Evolutionary conservation across 1,140 invertebrate species (phyloP).

Genomic region (Pemphigus obesinymphae): DNA sequence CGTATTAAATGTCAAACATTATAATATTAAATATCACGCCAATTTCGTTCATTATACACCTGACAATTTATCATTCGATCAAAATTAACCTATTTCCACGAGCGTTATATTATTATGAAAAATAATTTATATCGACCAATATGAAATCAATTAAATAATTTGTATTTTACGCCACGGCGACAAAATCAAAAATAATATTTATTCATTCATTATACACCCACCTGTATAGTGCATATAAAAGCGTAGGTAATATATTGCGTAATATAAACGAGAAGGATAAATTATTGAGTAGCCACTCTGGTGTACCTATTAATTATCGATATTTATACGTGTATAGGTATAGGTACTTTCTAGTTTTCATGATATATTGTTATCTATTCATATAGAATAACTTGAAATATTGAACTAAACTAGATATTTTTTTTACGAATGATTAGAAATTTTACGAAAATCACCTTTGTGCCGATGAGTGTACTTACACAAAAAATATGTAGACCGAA

Average conservation of each 20-base stretch:
- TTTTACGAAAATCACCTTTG: no score
- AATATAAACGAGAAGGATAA: not conserved
- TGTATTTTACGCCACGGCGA: not conserved
- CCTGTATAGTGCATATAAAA: not conserved
- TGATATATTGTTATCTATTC: not conserved
- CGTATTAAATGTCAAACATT: not conserved
- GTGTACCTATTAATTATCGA: not conserved
- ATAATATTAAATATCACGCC: not conserved
- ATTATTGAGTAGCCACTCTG: not conserved
- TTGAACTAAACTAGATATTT: no score
- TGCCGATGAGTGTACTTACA: no score
- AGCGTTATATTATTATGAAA: not conserved
- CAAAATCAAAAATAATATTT: not conserved
- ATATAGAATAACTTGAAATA: not conserved
- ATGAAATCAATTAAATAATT: not conserved
- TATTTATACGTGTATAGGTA: not conserved
- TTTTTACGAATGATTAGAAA: no score
- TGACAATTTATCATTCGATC: not conserved
- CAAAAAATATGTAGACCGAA: no score
- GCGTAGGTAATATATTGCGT: not conserved
- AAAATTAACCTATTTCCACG: not conserved
- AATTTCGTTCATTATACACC: no score
- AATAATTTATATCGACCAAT: not conserved
- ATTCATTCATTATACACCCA: not conserved
- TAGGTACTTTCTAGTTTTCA: not conserved